A percentile compares a stretch with the other conserved stretches of the same genome.
phyloP scores from a whole-genome alignment of 1,140 invertebrate genomes.

The Zaprionus davidi region DNA sequence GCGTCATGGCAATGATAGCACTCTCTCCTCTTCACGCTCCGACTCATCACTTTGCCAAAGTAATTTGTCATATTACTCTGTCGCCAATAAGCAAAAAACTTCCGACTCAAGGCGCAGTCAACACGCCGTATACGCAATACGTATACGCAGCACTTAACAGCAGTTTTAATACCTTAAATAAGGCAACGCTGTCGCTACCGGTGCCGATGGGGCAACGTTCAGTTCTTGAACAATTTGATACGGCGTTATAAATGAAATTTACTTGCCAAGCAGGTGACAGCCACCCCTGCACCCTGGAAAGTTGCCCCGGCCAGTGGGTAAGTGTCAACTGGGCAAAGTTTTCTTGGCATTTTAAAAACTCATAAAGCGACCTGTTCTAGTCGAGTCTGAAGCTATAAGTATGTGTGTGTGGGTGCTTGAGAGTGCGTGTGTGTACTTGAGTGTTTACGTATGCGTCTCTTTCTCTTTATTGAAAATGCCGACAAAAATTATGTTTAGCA shows the following conservation, averaged over 20 bases:
- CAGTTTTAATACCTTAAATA: slow-evolving; percentile 58
- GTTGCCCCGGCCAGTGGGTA: slow-evolving; percentile 5
- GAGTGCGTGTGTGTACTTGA: too few species aligned
- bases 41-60: slow-evolving; percentile 38
- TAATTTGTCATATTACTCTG: slow-evolving; percentile 69
- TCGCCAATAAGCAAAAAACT: slow-evolving; percentile 35
- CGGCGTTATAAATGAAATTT: slow-evolving; percentile 55
- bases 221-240: slow-evolving; percentile 35
- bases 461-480: slow-evolving; percentile 38
- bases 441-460: background rate
- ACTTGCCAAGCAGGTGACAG: slow-evolving; percentile 60
- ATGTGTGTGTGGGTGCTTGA: too few species aligned
- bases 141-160: slow-evolving; percentile 10
- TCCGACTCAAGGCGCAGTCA: slow-evolving; percentile 16
- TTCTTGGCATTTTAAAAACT: slow-evolving; percentile 58
- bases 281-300: slow-evolving; percentile 18
- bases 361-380: slow-evolving; percentile 43
- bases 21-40: slow-evolving; percentile 7
- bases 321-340: slow-evolving; percentile 37
- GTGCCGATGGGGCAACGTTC: too few species aligned
- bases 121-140: slow-evolving; percentile 29
- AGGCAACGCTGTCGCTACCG: slow-evolving; percentile 27
- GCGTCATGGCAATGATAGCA: slow-evolving; percentile 67
- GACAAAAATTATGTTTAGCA: slow-evolving; percentile 37
- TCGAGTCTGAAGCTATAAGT: background rate